These are phyloP conservation scores for Platysteira castanea DNA, from an alignment of 2,113 vertebrate species.

Conservation along the genomic window DNA sequence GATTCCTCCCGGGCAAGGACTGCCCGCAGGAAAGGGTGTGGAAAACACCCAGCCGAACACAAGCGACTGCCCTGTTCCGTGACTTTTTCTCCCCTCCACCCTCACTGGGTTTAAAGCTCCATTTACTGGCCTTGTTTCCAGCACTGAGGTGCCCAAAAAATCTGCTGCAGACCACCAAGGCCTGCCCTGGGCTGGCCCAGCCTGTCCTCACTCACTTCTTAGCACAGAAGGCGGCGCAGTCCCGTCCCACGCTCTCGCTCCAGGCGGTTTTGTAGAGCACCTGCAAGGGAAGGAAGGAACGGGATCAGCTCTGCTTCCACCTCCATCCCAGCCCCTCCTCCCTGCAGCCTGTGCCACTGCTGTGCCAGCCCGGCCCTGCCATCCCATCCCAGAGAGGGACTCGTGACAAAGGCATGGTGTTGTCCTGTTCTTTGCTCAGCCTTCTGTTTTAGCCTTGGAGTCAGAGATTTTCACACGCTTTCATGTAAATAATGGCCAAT, in stretches of 20 bases:
- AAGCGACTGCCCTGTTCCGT: rapidly evolving
- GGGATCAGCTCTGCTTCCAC: not conserved
- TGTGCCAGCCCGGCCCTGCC: not conserved
- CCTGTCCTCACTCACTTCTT: constrained; percentile 80
- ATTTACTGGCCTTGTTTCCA: not conserved
- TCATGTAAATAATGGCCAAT: too few relatives aligned
- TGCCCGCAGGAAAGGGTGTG: not conserved
- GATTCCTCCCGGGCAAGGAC: not conserved
- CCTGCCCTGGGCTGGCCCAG: not conserved
- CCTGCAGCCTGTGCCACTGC: rapidly evolving
- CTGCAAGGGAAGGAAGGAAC: constrained; percentile 51
- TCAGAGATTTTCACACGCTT: too few relatives aligned
- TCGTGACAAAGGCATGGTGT: not conserved
- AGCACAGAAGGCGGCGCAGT: constrained; percentile 89
- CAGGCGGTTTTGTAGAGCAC: constrained; percentile 95
- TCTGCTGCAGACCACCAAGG: not conserved
- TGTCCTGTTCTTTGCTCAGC: too few relatives aligned
- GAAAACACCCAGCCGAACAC: not conserved
- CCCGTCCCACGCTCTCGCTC: constrained; percentile 90
- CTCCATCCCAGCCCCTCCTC: not conserved
- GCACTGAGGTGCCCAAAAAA: not conserved
- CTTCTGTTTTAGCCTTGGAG: too few relatives aligned
- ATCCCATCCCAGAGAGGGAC: rapidly evolving
- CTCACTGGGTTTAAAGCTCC: not conserved
- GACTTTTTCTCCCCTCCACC: not conserved